Base-by-base conservation (phyloP, 2,113 vertebrate species). In the Rhinichthys klamathensis region DNA sequence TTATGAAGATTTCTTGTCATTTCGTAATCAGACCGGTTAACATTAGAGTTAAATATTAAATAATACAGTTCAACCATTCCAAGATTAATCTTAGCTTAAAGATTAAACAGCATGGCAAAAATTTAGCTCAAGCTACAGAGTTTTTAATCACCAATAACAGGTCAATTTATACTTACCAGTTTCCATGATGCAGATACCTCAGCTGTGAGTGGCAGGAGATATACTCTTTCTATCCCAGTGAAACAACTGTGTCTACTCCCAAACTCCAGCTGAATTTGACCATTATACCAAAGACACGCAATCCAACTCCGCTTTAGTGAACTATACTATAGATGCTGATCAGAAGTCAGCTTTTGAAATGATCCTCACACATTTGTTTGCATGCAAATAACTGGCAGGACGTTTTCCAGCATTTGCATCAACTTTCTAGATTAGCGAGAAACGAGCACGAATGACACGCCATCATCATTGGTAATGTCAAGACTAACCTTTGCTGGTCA, bases 341-440 rank as follows among this genome's bases (percentile, higher is more conserved):
- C 82, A 83, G 89, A 90, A 92, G 90, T 88, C 83, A 91, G 90
- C 90, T 93, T 92, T 90, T 91, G 90, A 93, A 93, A 92, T 94
- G 92, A 93, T 92, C 92, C 93, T 94, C 91, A 87, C 88, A 90
- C 88, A 95, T 95, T 95, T 95, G 95, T 91, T 93, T 95, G 94
- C 92, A 95, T 95, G 95, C 95, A 95, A 95, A 95, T 95, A 84
- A 88, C 88, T 86, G 92, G 90, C 87, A 89, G 92, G 93, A 95
- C 92, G 93, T 95, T 95, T 93, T 80, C 82, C 65, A 90, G 78
- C 85, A 95, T 95, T 95, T 95, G 94, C 95, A 95, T 95, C 88
- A 21, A 73, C 82, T 91, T 93, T 93, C 88, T 67, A 94, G 94
- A 95, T 95, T 93, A 94, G 90, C 84, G 74, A 86, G 65, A 41